Evolutionary conservation across 2,888 invertebrate species (phyloP), one percentile per base, ranked within the genome.

Genomic region (Parelbella ahira): DNA sequence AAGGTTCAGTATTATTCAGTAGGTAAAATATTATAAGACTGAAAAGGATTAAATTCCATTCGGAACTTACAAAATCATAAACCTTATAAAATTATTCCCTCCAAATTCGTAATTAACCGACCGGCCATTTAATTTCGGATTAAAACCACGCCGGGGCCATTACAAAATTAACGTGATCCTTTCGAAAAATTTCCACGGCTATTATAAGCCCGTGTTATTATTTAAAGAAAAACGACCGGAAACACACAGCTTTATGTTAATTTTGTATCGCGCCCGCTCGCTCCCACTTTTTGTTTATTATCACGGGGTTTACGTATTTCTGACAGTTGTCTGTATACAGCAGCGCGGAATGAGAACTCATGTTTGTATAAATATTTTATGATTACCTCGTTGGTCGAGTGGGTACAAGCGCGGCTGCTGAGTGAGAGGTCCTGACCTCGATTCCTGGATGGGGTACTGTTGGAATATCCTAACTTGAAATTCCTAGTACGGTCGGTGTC

Each of bases 281-380:
- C 49, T 48, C 49, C 53, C n/a, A n/a, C 54, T 53, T 51, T 54
- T 68, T 68, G 63, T 68, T 68, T 60, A 59, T 60, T 58, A 55
- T 63, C 51, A 49, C 29, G 46, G 49, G 52, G 63, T 69, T 68
- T 68, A 58, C 62, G 68, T 67, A 13, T 15, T 15, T 34, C 4
- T 15, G 23, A 15, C 18, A 36, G 24, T 23, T n/a, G 9, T 8
- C 10, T 15, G 11, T 15, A 11, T 11, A 7, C 8, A 1, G 6
- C 2, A 32, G 11, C n/a, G 9, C 2, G 8, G 23, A 8, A 9
- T 4, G 4, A 5, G 11, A 10, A 4, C 23, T 9, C 8, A n/a
- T n/a, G n/a, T n/a, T n/a, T n/a, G n/a, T n/a, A n/a, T n/a, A n/a
- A n/a, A n/a, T n/a, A n/a, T n/a, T n/a, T n/a, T n/a, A n/a, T n/a